Base-by-base conservation (phyloP, 1,140 invertebrate genomes). In the Trichomalopsis sarcophagae region DNA sequence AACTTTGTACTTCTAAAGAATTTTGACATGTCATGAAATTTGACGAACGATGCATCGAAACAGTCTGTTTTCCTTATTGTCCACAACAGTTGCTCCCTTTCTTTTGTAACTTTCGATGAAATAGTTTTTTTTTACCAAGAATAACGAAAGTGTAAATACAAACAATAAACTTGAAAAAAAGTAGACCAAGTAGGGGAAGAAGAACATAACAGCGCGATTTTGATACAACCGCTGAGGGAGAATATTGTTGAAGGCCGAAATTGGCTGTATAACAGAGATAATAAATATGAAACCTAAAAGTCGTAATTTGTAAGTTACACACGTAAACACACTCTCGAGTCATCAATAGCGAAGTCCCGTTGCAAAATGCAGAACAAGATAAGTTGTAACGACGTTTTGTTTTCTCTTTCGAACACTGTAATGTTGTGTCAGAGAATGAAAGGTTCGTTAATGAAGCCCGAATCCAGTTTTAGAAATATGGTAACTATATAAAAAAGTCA, bases 401-500 rank as follows among this genome's bases (percentile, higher is more conserved):
- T 62, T 62, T n/a, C 21, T 62, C 21, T 21, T 9, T 62, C 6
- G 7, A 62, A 62, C 6, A 62, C n/a, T 62, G 14, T 21, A 21
- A 21, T 62, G 17, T n/a, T 62, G 14, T 6, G 17, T 21, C 1
- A 0, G 21, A 62, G 17, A 62, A 62, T n/a, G 6, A 7, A 62
- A 62, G 55, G 55, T 7, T 62, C 55, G 14, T 73, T 62, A 66
- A 62, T 23, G 10, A 50, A 23, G 36, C 40, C 21, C 74, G 44
- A 62, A 14, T 75, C 11, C 10, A 66, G 30, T 75, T 33, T 10
- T 69, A 81, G 55, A 21, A 62, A 62, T 62, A 62, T 21, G 17
- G 17, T 62, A 62, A 62, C n/a, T 23, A 77, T 77, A 76, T 80
- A 69, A 79, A 71, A 66, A 50, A 81, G 33, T 47, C 17, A n/a